Base-by-base conservation (phyloP, 2,888 invertebrate species). In the Exephanes ischioxanthus region DNA sequence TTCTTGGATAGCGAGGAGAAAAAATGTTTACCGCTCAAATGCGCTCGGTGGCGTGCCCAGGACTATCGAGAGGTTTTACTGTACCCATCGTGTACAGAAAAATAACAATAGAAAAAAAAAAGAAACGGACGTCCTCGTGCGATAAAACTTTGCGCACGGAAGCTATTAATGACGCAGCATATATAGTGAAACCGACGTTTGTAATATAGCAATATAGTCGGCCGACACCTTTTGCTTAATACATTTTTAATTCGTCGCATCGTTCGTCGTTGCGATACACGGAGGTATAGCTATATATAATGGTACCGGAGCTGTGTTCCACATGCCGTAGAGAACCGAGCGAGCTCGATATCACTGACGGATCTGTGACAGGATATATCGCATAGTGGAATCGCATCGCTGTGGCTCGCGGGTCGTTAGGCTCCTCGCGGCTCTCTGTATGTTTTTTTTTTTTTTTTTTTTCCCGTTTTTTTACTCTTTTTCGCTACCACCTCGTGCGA, bases 311-410 rank as follows among this genome's bases (percentile, higher is more conserved):
- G 71, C 80, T 76, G 70, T 78, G 85, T 71, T 72, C 61, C 76
- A 70, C 86, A 33, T 26, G 66, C 66, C 37, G 66, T 33, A 66
- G 33, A 76, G 78, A 78, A 85, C 78, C 48, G 66, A 76, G 75
- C 22, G 75, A 75, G 88, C 89, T 90, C 89, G 89, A 91, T 93
- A 92, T 93, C 93, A 91, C 91, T 91, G 91, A 90, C 91, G 90
- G 92, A 92, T 92, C 93, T 91, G 90, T 91, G 91, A 91, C 91
- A 87, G 80, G 89, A 91, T 92, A 91, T 93, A 93, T 93, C 93
- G 89, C 90, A 88, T 90, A 91, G 91, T 89, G 87, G 86, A 90
- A 93, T 93, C 93, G 92, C 75, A 77, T 75, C 85, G 81, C 77
- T 73, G 78, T 53, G 73, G 55, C 81, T 82, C 82, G 63, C 75